phyloP scores from a whole-genome alignment of 2,888 invertebrate species.

The Conomelus anceps region DNA sequence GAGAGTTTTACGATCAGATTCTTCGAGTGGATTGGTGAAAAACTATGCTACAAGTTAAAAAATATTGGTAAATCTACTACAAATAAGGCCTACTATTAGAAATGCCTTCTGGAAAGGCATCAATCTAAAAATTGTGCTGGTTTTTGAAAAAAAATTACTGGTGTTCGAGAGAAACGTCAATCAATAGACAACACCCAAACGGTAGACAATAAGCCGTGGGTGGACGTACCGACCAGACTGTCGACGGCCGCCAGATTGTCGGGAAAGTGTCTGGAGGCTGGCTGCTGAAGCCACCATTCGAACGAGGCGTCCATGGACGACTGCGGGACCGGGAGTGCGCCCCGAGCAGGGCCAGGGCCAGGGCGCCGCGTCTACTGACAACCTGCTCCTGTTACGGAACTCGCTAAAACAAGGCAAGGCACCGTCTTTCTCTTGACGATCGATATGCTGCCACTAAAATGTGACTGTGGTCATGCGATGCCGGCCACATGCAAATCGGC shows the following conservation, averaged over 20 bases:
- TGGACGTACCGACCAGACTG: conserved; percentile 47
- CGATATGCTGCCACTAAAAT: not conserved
- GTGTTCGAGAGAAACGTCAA: not conserved
- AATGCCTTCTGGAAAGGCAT: not conserved
- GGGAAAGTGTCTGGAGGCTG: conserved; percentile 38
- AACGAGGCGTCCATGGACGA: not conserved
- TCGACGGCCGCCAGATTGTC: conserved; percentile 53
- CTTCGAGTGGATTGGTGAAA: too few relatives aligned
- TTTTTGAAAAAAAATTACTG: not conserved
- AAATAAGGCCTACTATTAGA: too few relatives aligned
- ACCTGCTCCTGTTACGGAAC: not conserved
- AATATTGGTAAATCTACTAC: too few relatives aligned
- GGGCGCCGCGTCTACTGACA: not conserved
- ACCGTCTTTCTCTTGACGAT: not conserved
- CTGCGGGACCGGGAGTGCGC: too few relatives aligned
- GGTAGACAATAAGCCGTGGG: too few relatives aligned
- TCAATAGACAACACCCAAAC: not conserved
- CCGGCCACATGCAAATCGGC: not conserved
- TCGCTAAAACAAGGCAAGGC: not conserved
- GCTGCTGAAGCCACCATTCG: not conserved
- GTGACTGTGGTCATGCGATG: not conserved
- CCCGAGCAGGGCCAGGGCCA: not conserved
- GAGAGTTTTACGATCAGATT: too few relatives aligned
- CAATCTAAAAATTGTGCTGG: not conserved
- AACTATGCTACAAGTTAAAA: too few relatives aligned